A percentile compares a stretch with the other conserved stretches of the same genome.
Conservation (phyloP, 2,113 vertebrate species). For the Geococcyx californianus region DNA sequence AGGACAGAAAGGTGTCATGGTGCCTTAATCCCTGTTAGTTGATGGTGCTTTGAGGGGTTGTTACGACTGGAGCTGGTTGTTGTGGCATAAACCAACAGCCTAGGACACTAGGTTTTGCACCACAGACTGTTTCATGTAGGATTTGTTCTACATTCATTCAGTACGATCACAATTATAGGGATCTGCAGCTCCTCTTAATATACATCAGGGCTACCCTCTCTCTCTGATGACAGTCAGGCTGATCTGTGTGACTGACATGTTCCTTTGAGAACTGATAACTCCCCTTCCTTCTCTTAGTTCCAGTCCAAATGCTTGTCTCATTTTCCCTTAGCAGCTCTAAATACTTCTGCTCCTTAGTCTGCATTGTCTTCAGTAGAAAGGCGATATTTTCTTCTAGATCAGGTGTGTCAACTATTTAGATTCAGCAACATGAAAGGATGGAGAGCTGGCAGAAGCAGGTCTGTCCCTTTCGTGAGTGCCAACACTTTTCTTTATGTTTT, state of each 20-base stretch:
- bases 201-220: accelerated
- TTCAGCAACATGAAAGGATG: not conserved
- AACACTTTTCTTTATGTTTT: not conserved
- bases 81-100: not conserved
- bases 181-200: not conserved
- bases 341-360: not conserved
- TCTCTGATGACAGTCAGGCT: not conserved
- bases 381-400: not conserved
- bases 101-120: not conserved
- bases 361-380: not conserved
- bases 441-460: not conserved
- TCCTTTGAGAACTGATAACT: not conserved
- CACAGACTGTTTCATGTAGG: not conserved
- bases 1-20: not conserved
- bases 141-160: not conserved
- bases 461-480: not conserved
- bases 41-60: not conserved
- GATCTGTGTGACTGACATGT: not conserved
- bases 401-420: not conserved
- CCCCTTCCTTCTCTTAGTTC: not conserved
- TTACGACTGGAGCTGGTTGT: not conserved
- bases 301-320: not conserved
- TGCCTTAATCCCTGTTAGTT: not conserved
- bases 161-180: not conserved
- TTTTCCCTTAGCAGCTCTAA: not conserved